phyloP scores from a whole-genome alignment of 2,113 vertebrate genomes.

The Cranoglanis bouderius region DNA sequence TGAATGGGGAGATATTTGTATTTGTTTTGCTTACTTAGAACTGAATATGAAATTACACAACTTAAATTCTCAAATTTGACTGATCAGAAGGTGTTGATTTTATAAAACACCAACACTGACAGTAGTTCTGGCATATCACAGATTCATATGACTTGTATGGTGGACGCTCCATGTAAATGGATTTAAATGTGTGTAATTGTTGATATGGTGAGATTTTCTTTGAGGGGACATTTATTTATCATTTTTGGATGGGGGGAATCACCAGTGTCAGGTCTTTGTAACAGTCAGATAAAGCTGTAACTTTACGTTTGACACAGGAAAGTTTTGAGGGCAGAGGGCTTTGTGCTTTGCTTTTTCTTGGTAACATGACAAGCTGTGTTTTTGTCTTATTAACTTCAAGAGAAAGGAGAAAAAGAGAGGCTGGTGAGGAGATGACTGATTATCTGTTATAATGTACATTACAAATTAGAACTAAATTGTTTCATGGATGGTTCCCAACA shows the following conservation, averaged over 20 bases:
- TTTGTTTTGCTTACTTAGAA: neutral
- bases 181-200: neutral
- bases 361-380: neutral
- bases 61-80: neutral
- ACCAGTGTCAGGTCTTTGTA: neutral
- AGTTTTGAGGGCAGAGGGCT: neutral
- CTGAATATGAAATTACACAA: neutral
- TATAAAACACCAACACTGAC: neutral
- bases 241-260: neutral
- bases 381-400: neutral
- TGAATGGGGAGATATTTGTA: neutral
- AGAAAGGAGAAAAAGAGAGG: neutral
- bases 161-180: neutral
- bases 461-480: neutral
- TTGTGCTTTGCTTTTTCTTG: neutral
- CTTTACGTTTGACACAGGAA: neutral
- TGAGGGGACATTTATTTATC: neutral
- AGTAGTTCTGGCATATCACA: neutral
- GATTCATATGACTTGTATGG: neutral
- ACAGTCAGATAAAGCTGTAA: neutral
- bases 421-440: neutral
- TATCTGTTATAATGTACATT: neutral
- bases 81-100: neutral
- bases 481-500: neutral
- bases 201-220: neutral